Conservation (phyloP, 2,888 invertebrate genomes). For the Epistrophella euchroma region DNA sequence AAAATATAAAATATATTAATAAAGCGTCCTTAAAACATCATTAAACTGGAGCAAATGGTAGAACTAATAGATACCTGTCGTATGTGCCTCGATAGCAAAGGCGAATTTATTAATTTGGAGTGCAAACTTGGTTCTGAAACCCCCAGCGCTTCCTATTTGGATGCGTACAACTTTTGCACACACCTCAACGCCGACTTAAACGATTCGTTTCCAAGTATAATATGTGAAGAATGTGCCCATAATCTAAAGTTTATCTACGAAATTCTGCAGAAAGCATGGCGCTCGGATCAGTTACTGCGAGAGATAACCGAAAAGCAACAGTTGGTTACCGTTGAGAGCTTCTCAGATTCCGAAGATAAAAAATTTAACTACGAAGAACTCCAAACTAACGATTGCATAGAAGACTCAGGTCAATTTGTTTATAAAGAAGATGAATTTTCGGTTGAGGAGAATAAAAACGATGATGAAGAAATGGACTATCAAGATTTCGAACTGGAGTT, state of each 20-base stretch:
- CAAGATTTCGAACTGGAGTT: conserved; percentile 8
- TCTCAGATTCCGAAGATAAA: not conserved
- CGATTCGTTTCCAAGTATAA: conserved; percentile 74
- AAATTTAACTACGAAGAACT: not conserved
- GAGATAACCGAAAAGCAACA: conserved; percentile 21
- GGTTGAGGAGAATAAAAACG: not conserved
- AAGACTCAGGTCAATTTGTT: not conserved
- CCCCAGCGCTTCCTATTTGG: conserved; percentile 40
- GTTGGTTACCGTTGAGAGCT: not conserved
- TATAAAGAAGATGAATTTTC: not conserved
- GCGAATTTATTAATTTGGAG: conserved; percentile 75
- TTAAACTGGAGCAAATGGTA: not conserved
- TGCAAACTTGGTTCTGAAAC: conserved; percentile 41
- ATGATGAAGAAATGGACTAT: not conserved
- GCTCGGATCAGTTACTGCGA: conserved; percentile 61
- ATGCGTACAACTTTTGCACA: conserved; percentile 74
- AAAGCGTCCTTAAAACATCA: not conserved
- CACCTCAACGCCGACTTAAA: conserved; percentile 65
- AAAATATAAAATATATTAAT: not conserved
- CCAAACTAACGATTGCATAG: not conserved
- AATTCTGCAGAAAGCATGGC: conserved; percentile 67
- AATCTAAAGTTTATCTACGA: conserved; percentile 59
- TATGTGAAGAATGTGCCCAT: conserved; percentile 71
- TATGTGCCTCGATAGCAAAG: conserved; percentile 69
- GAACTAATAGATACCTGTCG: conserved; percentile 66